Percentiles rank a stretch among this genome's conserved stretches.
Conservation (phyloP, 2,888 invertebrate genomes). For the Rhagium mordax region DNA sequence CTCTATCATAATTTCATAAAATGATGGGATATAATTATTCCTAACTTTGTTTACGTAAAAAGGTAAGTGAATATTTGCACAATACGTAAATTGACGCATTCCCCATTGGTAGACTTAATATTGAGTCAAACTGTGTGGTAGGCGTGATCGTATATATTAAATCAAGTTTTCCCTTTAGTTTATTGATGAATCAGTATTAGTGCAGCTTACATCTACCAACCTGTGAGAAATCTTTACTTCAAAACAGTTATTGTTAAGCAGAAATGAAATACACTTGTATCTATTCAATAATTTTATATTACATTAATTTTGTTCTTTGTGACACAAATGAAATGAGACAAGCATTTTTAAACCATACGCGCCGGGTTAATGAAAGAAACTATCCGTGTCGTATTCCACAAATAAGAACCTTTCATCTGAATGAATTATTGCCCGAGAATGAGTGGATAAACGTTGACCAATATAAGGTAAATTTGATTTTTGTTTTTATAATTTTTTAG, state of each 20-base stretch:
- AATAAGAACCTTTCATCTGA: too few relatives aligned
- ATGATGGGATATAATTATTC: too few relatives aligned
- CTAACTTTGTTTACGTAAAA: too few relatives aligned
- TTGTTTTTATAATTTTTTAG: not conserved
- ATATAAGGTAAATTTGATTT: not conserved
- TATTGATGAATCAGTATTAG: not conserved
- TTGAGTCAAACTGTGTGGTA: not conserved
- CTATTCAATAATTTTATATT: not conserved
- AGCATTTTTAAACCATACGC: not conserved
- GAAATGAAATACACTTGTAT: not conserved
- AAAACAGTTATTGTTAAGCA: not conserved
- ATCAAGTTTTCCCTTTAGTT: not conserved
- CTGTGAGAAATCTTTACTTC: not conserved
- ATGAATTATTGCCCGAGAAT: too few relatives aligned
- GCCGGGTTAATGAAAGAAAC: not conserved
- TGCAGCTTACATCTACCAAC: not conserved
- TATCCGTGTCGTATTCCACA: too few relatives aligned
- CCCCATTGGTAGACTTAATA: not conserved
- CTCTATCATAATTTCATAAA: too few relatives aligned
- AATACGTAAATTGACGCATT: not conserved
- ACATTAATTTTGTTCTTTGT: not conserved
- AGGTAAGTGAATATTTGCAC: not conserved
- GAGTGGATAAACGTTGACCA: too few relatives aligned
- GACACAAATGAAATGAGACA: not conserved
- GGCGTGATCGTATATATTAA: not conserved